Evolutionary conservation across 2,888 invertebrate species (phyloP).

Genomic region (Drosophila setosimentum): DNA sequence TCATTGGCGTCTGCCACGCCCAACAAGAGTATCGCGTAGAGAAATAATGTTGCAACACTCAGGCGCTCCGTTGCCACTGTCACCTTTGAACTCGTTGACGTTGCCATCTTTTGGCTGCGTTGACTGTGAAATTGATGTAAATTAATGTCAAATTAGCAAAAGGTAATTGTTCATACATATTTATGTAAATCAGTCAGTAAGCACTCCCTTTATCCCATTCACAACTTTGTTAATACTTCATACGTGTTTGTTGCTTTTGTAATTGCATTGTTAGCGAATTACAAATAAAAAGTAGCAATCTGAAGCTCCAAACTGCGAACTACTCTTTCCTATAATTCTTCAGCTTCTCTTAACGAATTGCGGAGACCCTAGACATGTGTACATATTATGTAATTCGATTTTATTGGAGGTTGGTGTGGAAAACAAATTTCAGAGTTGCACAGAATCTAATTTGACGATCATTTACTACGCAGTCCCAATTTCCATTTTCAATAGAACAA

Average conservation of each 20-base stretch:
- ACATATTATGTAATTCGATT: neutral
- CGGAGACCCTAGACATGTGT: neutral
- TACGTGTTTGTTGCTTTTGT: neutral
- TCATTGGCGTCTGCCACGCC: conserved; percentile 34
- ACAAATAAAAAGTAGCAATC: neutral
- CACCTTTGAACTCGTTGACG: conserved; percentile 31
- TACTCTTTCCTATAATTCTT: neutral
- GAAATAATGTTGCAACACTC: conserved; percentile 33
- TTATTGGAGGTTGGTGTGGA: neutral
- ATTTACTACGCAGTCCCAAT: neutral
- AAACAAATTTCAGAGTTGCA: neutral
- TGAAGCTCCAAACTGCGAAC: neutral
- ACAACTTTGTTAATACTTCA: neutral
- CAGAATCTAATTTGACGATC: neutral
- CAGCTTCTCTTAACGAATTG: neutral
- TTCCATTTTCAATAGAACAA: neutral
- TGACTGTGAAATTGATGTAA: conserved; percentile 54
- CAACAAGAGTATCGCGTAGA: conserved; percentile 31
- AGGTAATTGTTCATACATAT: conserved; percentile 35
- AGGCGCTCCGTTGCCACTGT: conserved; percentile 30
- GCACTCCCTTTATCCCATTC: neutral
- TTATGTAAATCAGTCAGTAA: neutral
- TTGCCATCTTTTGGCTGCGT: conserved; percentile 49
- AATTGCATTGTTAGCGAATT: neutral
- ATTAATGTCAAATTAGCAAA: conserved; percentile 46